Conservation (phyloP, 2,797 vertebrate genomes). For the Paramormyrops hopkinsi region DNA sequence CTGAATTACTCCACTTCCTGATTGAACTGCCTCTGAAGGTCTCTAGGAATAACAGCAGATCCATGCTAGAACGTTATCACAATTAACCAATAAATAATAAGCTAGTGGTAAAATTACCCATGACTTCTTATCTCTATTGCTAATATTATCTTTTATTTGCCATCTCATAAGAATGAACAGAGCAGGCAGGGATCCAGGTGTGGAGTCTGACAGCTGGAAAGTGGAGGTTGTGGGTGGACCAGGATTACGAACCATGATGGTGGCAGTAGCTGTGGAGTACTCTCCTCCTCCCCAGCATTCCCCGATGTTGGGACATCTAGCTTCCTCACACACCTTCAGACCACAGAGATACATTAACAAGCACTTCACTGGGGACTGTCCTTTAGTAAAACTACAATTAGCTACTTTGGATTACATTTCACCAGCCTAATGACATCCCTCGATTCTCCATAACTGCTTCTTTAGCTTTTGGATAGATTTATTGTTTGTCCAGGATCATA, state of each 20-base stretch:
- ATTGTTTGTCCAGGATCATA: neutral
- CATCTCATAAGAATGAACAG: neutral
- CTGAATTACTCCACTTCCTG: neutral
- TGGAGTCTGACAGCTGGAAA: neutral
- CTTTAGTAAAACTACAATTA: neutral
- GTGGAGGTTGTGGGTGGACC: neutral
- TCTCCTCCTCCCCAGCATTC: conserved; percentile 97
- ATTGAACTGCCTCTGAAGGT: neutral
- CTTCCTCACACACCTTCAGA: conserved; percentile 90
- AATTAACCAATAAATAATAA: neutral
- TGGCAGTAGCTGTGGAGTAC: conserved; percentile 85
- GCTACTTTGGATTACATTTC: neutral
- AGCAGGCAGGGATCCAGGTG: neutral
- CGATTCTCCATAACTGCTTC: neutral
- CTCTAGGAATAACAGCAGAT: neutral
- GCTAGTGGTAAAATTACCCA: neutral
- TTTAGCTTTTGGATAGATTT: neutral
- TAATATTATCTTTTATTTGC: neutral
- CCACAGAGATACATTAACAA: conserved; percentile 14
- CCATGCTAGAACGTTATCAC: neutral
- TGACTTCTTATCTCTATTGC: neutral
- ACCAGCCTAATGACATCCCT: neutral
- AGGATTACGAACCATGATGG: conserved; percentile 81
- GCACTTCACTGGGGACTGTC: neutral
- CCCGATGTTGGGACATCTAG: conserved; percentile 91